Percentiles rank a stretch among this genome's conserved stretches.
Conservation (phyloP, 2,888 invertebrate species). For the Mimas tiliae region DNA sequence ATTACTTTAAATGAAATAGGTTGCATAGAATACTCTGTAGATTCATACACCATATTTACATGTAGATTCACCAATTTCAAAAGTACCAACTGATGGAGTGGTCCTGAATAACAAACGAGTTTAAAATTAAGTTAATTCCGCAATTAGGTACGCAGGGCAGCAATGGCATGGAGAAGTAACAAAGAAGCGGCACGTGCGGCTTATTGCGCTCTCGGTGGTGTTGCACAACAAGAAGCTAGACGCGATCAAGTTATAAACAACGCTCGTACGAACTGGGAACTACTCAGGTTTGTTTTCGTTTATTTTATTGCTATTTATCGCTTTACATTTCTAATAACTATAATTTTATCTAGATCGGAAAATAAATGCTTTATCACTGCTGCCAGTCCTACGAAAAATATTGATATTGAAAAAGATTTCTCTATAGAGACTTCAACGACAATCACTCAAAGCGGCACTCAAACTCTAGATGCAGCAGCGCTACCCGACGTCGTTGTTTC, state of each 20-base stretch:
- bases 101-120: background rate
- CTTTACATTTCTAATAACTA: background rate
- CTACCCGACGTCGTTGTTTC: constrained; percentile 65
- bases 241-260: constrained; percentile 94
- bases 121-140: background rate
- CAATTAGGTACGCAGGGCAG: constrained; percentile 87
- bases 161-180: constrained; percentile 91
- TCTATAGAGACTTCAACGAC: constrained; percentile 54
- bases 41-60: no score
- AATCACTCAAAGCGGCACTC: constrained; percentile 51
- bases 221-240: constrained; percentile 85
- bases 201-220: constrained; percentile 85
- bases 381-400: constrained; percentile 60
- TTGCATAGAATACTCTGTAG: no score
- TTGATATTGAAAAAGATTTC: constrained; percentile 64
- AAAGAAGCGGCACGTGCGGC: constrained; percentile 90
- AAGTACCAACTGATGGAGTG: background rate
- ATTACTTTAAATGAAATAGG: no score
- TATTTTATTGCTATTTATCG: no score
- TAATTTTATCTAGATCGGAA: constrained; percentile 81
- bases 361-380: constrained; percentile 82
- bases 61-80: no score
- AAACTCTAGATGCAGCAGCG: constrained; percentile 55
- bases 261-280: constrained; percentile 94
- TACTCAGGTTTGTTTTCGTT: constrained; percentile 75